Evolutionary conservation across 1,140 invertebrate species (phyloP).

Genomic region (Anastrepha ludens): DNA sequence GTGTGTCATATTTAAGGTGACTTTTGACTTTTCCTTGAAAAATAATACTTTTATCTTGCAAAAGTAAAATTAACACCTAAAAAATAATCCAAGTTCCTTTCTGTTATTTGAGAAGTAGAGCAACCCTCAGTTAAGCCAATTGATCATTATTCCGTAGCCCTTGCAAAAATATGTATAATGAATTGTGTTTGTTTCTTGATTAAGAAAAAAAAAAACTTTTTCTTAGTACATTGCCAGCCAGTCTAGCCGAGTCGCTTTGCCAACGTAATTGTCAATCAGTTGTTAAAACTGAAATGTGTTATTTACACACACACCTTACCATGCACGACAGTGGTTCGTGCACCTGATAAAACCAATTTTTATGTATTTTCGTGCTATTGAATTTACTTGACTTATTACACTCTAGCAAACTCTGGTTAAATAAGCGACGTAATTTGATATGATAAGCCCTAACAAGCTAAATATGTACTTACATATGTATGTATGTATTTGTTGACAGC

Average conservation of each 20-base stretch:
- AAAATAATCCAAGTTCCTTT: too few relatives aligned
- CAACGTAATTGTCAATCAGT: too few relatives aligned
- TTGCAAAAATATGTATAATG: neutral
- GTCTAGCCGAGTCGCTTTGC: constrained; percentile 1
- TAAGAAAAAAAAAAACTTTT: neutral
- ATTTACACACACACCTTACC: neutral
- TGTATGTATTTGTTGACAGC: neutral
- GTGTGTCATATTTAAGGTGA: too few relatives aligned
- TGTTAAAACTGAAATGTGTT: neutral
- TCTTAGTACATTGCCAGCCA: neutral
- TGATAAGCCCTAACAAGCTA: neutral
- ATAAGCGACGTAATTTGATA: neutral
- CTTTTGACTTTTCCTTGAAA: too few relatives aligned
- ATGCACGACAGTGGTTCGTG: neutral
- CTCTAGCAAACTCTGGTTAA: constrained; percentile 3
- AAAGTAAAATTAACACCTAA: too few relatives aligned
- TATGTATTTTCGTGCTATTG: neutral
- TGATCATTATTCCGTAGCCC: neutral
- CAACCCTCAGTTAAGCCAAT: neutral
- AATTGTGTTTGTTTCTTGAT: neutral
- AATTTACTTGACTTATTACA: neutral
- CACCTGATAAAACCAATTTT: neutral
- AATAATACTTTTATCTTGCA: too few relatives aligned
- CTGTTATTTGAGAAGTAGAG: too few relatives aligned
- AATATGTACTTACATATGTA: neutral